Conservation (phyloP, 2,113 vertebrate species). For the Candoia aspera region DNA sequence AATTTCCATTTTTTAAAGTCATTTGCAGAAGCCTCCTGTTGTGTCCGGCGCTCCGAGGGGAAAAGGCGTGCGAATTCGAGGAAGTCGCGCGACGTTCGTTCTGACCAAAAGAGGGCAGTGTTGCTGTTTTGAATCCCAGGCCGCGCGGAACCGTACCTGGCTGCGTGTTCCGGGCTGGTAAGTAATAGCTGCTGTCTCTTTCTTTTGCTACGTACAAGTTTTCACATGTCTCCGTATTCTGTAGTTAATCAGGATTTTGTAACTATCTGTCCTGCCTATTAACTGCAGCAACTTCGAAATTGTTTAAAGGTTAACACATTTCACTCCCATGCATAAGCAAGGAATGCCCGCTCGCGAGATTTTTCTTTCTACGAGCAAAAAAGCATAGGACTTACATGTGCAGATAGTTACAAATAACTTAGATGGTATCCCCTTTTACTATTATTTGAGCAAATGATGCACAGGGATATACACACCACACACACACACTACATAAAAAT, state of each 20-base stretch:
- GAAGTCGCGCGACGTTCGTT: conserved; percentile 61
- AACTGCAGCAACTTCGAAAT: conserved; percentile 72
- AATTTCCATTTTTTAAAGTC: conserved; percentile 24
- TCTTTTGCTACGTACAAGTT: conserved; percentile 65
- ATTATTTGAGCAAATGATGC: conserved; percentile 26
- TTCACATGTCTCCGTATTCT: conserved; percentile 64
- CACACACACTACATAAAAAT: background rate
- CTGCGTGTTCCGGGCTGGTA: conserved; percentile 28
- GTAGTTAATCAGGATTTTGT: conserved; percentile 74
- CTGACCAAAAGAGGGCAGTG: conserved; percentile 95
- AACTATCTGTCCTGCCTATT: conserved; percentile 74
- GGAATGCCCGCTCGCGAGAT: conserved; percentile 23
- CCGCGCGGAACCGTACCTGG: conserved; percentile 34
- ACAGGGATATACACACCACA: background rate
- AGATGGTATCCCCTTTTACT: conserved; percentile 24
- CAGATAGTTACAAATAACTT: conserved; percentile 40
- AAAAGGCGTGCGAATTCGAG: conserved; percentile 48
- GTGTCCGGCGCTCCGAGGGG: conserved; percentile 36
- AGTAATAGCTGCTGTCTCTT: conserved; percentile 66
- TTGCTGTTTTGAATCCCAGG: conserved; percentile 86
- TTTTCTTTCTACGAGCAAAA: conserved; percentile 45
- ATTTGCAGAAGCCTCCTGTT: conserved; percentile 40
- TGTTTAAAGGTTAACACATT: conserved; percentile 77
- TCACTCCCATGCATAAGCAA: conserved; percentile 60
- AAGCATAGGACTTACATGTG: conserved; percentile 48